Percentiles rank a stretch among this genome's conserved stretches.
phyloP scores from a whole-genome alignment of 2,888 invertebrate species.

The Tanaodytes sp. region DNA sequence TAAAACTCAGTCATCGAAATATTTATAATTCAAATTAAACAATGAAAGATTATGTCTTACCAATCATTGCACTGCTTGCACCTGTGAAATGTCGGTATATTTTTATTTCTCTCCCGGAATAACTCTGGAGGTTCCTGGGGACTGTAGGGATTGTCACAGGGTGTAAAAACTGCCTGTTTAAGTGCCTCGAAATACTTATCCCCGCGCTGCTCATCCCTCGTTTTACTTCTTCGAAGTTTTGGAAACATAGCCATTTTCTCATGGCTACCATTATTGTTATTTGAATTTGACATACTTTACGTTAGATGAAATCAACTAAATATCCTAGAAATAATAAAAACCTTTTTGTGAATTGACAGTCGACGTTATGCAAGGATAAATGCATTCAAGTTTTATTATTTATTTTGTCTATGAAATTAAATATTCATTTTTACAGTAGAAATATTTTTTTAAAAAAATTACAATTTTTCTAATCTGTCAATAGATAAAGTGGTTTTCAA shows the following conservation, averaged over 20 bases:
- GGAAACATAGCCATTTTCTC: slow-evolving; percentile 48
- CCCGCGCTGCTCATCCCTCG: slow-evolving; percentile 60
- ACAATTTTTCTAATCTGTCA: too few species aligned
- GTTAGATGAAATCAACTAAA: too few species aligned
- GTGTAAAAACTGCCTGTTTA: slow-evolving; percentile 63
- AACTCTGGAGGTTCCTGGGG: slow-evolving; percentile 61
- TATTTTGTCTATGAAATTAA: too few species aligned
- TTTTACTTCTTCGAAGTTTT: slow-evolving; percentile 61
- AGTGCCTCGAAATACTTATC: slow-evolving; percentile 61
- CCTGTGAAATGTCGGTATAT: slow-evolving; percentile 52
- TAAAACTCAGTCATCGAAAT: too few species aligned
- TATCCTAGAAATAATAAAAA: too few species aligned
- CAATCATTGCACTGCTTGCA: slow-evolving; percentile 67
- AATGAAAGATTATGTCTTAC: slow-evolving; percentile 57
- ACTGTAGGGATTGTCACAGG: slow-evolving; percentile 57
- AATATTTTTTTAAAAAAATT: too few species aligned
- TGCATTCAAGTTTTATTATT: too few species aligned
- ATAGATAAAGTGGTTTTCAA: too few species aligned
- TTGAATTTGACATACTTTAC: slow-evolving; percentile 12
- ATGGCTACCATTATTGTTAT: slow-evolving; percentile 6
- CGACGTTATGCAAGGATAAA: too few species aligned
- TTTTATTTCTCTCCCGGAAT: slow-evolving; percentile 53
- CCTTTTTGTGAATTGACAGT: too few species aligned
- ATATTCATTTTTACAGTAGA: too few species aligned
- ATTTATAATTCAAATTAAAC: too few species aligned